A percentile compares a stretch with the other conserved stretches of the same genome.
These are phyloP conservation scores for Coleophora flavipennella DNA, from an alignment of 2,888 invertebrate species.

Conservation along the genomic window DNA sequence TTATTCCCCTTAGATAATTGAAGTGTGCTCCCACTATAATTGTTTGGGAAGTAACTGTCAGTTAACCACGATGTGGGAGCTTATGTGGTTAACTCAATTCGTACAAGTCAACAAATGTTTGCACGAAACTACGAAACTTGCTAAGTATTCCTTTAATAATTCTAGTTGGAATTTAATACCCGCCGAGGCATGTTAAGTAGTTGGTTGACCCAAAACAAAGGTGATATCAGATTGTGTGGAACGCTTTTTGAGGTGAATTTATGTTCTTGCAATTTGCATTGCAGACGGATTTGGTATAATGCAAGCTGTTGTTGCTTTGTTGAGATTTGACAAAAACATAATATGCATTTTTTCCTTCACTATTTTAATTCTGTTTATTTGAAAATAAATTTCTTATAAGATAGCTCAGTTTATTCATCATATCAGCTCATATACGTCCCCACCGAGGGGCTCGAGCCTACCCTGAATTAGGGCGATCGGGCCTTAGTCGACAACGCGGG, in stretches of 20 bases:
- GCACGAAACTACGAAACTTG: constrained; percentile 35
- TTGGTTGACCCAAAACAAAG: constrained; percentile 32
- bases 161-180: constrained; percentile 19
- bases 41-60: constrained; percentile 52
- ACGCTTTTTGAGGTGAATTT: constrained; percentile 35
- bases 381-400: too few species aligned
- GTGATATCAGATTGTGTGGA: constrained; percentile 33
- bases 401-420: too few species aligned
- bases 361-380: too few species aligned
- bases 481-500: too few species aligned
- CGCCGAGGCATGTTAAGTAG: constrained; percentile 29
- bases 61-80: constrained; percentile 38
- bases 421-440: too few species aligned
- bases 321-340: too few species aligned
- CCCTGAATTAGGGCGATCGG: too few species aligned
- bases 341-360: too few species aligned
- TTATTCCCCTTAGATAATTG: too few species aligned
- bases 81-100: constrained; percentile 38
- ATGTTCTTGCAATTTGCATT: constrained; percentile 27
- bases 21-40: too few species aligned
- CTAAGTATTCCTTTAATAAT: constrained; percentile 27
- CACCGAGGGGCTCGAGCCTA: too few species aligned
- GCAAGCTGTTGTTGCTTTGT: background rate
- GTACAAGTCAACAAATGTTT: constrained; percentile 41
- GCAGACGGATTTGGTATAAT: constrained; percentile 1